Percentiles rank a stretch among this genome's conserved stretches.
phyloP scores from a whole-genome alignment of 2,797 vertebrate genomes.

The Pangasius macronema region DNA sequence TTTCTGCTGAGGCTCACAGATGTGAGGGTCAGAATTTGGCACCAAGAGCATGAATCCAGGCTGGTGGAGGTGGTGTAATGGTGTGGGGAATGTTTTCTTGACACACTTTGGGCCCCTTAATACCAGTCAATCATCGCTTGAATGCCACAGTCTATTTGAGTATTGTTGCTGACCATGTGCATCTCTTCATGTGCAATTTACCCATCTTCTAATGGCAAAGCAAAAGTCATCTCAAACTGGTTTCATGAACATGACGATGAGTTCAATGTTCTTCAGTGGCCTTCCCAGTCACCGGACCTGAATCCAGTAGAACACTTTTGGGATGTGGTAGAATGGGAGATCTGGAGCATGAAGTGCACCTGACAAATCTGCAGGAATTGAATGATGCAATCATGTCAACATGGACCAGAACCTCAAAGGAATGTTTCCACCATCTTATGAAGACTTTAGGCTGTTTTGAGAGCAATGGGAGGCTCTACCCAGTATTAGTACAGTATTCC shows the following conservation, averaged over 20 bases:
- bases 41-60: not conserved
- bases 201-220: not conserved
- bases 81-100: not conserved
- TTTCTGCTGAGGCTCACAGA: not conserved
- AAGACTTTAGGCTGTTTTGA: not conserved
- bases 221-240: not conserved
- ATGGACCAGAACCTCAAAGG: not conserved
- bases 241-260: not conserved
- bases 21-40: too few species aligned
- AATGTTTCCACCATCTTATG: not conserved
- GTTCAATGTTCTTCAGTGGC: not conserved
- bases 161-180: too few species aligned
- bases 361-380: not conserved
- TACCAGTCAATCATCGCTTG: too few species aligned
- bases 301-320: not conserved
- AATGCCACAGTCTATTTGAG: too few species aligned
- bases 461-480: not conserved
- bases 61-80: not conserved
- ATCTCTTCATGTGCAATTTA: too few species aligned
- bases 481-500: not conserved
- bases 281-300: not conserved
- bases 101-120: not conserved
- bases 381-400: not conserved
- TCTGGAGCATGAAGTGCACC: too few species aligned
- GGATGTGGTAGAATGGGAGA: not conserved